Conservation (phyloP, 2,888 invertebrate genomes). For the Drosophila mayaguana region DNA sequence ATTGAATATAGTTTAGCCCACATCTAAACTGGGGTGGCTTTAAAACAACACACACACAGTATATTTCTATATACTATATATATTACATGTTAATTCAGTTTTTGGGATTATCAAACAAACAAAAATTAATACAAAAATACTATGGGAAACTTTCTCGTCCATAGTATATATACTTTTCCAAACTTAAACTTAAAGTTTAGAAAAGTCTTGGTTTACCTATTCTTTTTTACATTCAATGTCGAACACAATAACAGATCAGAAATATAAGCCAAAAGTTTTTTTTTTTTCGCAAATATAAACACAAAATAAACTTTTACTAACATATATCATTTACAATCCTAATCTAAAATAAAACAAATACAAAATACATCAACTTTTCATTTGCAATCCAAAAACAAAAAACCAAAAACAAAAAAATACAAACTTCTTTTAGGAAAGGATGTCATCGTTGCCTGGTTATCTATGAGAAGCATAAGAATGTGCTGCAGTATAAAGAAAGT, state of each 20-base stretch:
- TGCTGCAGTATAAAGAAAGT: constrained; percentile 99
- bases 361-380: constrained; percentile 62
- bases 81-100: constrained; percentile 50
- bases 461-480: constrained; percentile 97
- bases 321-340: constrained; percentile 35
- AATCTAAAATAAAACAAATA: constrained; percentile 9
- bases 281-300: constrained; percentile 10
- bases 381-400: constrained; percentile 68
- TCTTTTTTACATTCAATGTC: constrained; percentile 34
- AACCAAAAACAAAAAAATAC: constrained; percentile 1
- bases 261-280: constrained; percentile 17
- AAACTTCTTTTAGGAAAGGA: constrained; percentile 90
- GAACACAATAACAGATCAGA: constrained; percentile 35
- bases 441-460: constrained; percentile 98
- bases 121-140: too few species aligned
- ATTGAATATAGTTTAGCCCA: constrained; percentile 30
- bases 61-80: constrained; percentile 4
- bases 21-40: constrained; percentile 38
- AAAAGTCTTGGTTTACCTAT: constrained; percentile 25
- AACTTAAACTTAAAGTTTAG: constrained; percentile 46
- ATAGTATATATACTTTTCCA: constrained; percentile 22
- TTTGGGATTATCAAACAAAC: neutral
- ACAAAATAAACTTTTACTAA: constrained; percentile 39
- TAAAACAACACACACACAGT: constrained; percentile 23
- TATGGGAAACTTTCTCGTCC: constrained; percentile 36